These are phyloP conservation scores for Hypsibius dujardini DNA, from an alignment of 1,140 invertebrate genomes.

Conservation along the genomic window DNA sequence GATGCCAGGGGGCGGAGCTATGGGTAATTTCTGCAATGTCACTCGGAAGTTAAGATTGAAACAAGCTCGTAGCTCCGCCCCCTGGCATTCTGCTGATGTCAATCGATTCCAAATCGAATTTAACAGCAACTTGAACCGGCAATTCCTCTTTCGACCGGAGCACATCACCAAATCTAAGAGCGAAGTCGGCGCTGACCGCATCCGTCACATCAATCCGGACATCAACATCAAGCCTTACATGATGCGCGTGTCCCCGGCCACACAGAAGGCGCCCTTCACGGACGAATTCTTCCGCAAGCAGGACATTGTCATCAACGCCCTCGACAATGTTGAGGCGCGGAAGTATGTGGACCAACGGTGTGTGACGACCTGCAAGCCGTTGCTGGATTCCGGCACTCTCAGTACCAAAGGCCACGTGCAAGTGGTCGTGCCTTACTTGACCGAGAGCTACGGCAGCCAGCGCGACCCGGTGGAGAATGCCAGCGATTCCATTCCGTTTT, in stretches of 20 bases:
- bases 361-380: conserved; percentile 22
- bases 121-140: conserved; percentile 23
- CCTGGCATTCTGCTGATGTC: too few relatives aligned
- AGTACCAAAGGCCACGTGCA: conserved; percentile 25
- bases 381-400: conserved; percentile 24
- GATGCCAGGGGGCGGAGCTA: too few relatives aligned
- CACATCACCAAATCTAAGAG: conserved; percentile 33
- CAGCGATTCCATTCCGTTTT: conserved; percentile 30
- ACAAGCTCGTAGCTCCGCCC: neutral
- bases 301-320: conserved; percentile 22
- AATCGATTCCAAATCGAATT: neutral
- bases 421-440: conserved; percentile 24
- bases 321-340: conserved; percentile 24
- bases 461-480: conserved; percentile 32
- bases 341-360: conserved; percentile 23
- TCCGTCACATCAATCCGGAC: conserved; percentile 31
- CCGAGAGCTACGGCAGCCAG: conserved; percentile 28
- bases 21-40: too few relatives aligned
- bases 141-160: conserved; percentile 23
- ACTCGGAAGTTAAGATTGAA: neutral
- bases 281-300: conserved; percentile 23
- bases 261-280: conserved; percentile 18
- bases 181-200: conserved; percentile 30
- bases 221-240: conserved; percentile 20
- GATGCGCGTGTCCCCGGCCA: conserved; percentile 14